phyloP scores from a whole-genome alignment of 2,888 invertebrate species.

The Pachymerium ferrugineum region DNA sequence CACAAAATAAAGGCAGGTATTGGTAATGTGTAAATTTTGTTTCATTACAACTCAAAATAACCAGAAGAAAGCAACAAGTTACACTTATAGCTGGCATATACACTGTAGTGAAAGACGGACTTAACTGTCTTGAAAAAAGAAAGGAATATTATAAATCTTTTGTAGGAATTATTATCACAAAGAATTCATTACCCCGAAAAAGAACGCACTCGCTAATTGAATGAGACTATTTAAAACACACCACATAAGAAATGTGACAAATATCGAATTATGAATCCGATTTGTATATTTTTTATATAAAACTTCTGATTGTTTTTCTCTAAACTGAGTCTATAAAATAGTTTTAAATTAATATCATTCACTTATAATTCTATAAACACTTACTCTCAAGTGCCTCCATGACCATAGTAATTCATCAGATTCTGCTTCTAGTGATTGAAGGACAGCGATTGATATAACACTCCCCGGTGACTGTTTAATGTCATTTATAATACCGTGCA shows the following conservation, averaged over 20 bases:
- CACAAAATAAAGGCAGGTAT: neutral
- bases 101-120: neutral
- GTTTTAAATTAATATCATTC: neutral
- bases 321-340: conserved; percentile 32
- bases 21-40: neutral
- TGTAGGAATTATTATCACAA: neutral
- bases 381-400: neutral
- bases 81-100: neutral
- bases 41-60: neutral
- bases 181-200: neutral
- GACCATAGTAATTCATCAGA: neutral
- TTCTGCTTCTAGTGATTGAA: neutral
- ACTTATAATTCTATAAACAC: too few relatives aligned
- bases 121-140: neutral
- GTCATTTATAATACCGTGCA: neutral
- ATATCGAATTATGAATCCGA: conserved; percentile 69
- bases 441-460: neutral
- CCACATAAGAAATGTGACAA: conserved; percentile 43
- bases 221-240: neutral
- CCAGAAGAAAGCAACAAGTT: neutral
- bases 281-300: conserved; percentile 69
- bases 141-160: neutral
- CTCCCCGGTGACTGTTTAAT: neutral
- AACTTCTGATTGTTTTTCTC: conserved; percentile 57
- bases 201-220: neutral